phyloP scores from a whole-genome alignment of 1,140 invertebrate genomes.

The Belonocnema kinseyi region DNA sequence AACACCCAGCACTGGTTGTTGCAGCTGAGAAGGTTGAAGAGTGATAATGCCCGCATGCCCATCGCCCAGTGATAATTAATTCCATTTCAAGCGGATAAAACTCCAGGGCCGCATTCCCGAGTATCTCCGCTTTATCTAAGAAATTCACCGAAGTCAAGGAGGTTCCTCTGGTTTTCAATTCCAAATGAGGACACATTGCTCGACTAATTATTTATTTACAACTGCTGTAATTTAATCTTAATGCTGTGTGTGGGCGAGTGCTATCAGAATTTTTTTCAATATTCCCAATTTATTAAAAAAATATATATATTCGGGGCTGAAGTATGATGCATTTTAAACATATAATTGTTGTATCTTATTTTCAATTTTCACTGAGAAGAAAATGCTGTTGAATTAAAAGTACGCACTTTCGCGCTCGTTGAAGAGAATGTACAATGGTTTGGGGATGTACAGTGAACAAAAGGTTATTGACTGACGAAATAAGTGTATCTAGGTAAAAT shows the following conservation, averaged over 20 bases:
- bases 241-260: not conserved
- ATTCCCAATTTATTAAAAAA: not conserved
- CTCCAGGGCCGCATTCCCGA: conserved; percentile 47
- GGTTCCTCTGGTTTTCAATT: conserved; percentile 41
- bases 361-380: too few species aligned
- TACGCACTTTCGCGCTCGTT: too few species aligned
- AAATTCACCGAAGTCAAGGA: conserved; percentile 37
- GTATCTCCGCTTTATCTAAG: conserved; percentile 48
- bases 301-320: not conserved
- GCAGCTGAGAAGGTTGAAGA: not conserved
- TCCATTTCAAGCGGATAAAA: conserved; percentile 52
- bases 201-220: conserved; percentile 57
- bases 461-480: too few species aligned
- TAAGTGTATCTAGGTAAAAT: too few species aligned
- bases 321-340: not conserved
- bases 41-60: conserved; percentile 17
- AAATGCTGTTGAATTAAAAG: too few species aligned
- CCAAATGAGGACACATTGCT: conserved; percentile 48
- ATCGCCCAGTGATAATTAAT: conserved; percentile 52
- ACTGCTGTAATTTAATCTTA: conserved; percentile 1
- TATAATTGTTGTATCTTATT: too few species aligned
- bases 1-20: conserved; percentile 2
- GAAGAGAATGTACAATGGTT: too few species aligned
- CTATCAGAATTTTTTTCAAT: not conserved
- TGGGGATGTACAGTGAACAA: too few species aligned